Base-by-base conservation (phyloP, 2,797 vertebrate species). In the Limosa lapponica region DNA sequence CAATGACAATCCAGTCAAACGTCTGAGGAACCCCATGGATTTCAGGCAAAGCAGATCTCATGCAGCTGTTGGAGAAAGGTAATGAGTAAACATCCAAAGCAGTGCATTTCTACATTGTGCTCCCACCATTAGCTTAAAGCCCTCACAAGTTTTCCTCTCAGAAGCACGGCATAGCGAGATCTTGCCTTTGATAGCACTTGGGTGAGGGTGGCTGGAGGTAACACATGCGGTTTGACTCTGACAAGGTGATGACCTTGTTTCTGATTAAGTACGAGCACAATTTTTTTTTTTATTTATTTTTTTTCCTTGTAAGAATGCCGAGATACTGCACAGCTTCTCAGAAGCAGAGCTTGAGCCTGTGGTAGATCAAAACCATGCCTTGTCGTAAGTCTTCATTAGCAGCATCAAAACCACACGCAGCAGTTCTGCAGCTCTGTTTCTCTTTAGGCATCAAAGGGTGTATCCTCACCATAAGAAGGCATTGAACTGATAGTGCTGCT, bases 401-500 rank as follows among this genome's bases (percentile, higher is more conserved):
- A 82, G 81, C 19, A 46, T 91, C 95, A 95, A 96, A 97, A 94
- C 70, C 80, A 67, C 18, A 18, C 2, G 36, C 34, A 64, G 52
- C 90, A 96, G 85, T 64, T 93, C 93, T 54, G 41, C 67, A 75
- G 55, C 28, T 87, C 87, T 95, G 87, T 96, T 97, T 97, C 95
- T 97, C 67, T 93, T 93, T 90, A 97, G 94, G 82, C 97, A 96
- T 96, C 97, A 97, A 97, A 97, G 95, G 73, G n/a, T n/a, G 59
- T 81, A 55, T 94, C 95, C 67, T 90, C 62, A 54, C 48, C 59
- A 4, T 93, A 84, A 81, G 80, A 79, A 1, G 7, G 78, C 65
- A 55, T 24, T 95, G 83, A 91, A 72, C 80, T 77, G 92, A 93
- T 52, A 77, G 64, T 24, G 16, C 41, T 77, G 41, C 44, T 74